Percentiles rank a stretch among this genome's conserved stretches.
These are phyloP conservation scores for Carcina quercana DNA, from an alignment of 2,888 invertebrate species.

Conservation along the genomic window DNA sequence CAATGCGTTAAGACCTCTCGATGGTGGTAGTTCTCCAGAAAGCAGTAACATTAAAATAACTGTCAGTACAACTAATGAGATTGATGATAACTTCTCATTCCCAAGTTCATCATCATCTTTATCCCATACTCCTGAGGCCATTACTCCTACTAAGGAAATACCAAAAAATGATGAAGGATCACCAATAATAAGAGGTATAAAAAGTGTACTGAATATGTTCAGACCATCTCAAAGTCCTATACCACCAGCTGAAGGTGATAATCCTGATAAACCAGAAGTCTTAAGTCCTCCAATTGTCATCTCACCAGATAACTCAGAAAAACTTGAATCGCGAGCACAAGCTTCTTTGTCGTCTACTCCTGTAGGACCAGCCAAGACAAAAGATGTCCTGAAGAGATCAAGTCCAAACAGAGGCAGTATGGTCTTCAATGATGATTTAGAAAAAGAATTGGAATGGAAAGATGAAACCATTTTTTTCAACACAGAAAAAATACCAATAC, in stretches of 20 bases:
- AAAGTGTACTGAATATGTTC: conserved; percentile 62
- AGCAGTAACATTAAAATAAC: conserved; percentile 39
- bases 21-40: conserved; percentile 23
- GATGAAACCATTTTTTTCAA: conserved; percentile 58
- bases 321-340: conserved; percentile 11
- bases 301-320: conserved; percentile 10
- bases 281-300: conserved; percentile 16
- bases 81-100: conserved; percentile 45
- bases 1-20: conserved; percentile 32
- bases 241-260: conserved; percentile 30
- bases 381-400: conserved; percentile 37
- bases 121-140: conserved; percentile 52
- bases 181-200: conserved; percentile 59
- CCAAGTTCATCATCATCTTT: conserved; percentile 51
- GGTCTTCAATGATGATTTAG: conserved; percentile 56
- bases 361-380: conserved; percentile 31
- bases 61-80: conserved; percentile 30
- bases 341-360: conserved; percentile 47
- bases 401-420: conserved; percentile 58
- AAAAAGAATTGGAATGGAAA: conserved; percentile 59
- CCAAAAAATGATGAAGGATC: conserved; percentile 45
- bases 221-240: conserved; percentile 60
- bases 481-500: conserved; percentile 54
- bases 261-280: conserved; percentile 10
- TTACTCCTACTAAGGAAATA: conserved; percentile 55